Conservation (phyloP, 2,113 vertebrate genomes). For the Glaucidium brasilianum region DNA sequence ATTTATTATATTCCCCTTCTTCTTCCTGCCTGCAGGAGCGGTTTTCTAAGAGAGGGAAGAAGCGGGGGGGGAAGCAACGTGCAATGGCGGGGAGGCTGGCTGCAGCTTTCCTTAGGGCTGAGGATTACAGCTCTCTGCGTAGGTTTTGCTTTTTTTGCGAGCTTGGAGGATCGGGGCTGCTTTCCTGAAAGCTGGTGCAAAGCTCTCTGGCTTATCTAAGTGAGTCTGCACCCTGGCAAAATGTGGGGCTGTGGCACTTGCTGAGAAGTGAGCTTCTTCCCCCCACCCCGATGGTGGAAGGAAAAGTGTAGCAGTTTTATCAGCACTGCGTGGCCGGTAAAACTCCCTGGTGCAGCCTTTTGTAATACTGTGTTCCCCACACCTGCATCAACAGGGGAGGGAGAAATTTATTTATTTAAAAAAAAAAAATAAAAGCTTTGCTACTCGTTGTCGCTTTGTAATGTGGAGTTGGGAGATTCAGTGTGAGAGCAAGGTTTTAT, state of each 20-base stretch:
- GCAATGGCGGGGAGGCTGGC: not conserved
- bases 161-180: not conserved
- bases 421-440: not conserved
- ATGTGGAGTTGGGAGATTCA: accelerated
- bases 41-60: not conserved
- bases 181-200: not conserved
- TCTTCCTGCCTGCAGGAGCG: too few relatives aligned
- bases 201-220: accelerated
- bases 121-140: not conserved
- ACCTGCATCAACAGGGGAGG: not conserved
- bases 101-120: not conserved
- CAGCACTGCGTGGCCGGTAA: accelerated
- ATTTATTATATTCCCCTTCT: accelerated
- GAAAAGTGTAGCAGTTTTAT: not conserved
- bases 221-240: not conserved
- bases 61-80: not conserved
- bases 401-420: too few relatives aligned
- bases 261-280: not conserved
- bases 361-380: accelerated
- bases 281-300: not conserved
- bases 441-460: accelerated
- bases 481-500: accelerated
- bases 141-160: not conserved
- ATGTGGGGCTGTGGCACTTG: not conserved
- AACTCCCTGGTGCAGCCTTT: not conserved